Evolutionary conservation across 2,113 vertebrate genomes (phyloP).

Genomic region (Leptosomus discolor): DNA sequence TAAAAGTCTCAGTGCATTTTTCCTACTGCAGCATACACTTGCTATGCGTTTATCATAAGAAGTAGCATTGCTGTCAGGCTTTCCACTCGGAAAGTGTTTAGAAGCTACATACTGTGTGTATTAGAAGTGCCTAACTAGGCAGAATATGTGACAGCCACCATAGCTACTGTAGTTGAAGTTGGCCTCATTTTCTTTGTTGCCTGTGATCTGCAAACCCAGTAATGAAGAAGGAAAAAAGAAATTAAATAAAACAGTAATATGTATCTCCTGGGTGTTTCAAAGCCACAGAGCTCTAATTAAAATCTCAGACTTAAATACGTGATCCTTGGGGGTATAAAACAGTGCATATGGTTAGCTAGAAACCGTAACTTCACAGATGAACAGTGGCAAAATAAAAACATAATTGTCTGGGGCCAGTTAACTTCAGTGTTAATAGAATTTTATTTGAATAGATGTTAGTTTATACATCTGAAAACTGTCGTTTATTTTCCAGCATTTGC

Average conservation of each 20-base stretch:
- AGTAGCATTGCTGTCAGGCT: background rate
- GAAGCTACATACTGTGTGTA: background rate
- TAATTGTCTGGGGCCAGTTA: background rate
- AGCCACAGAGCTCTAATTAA: slow-evolving; percentile 31
- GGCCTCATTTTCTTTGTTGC: slow-evolving; percentile 30
- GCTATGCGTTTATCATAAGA: background rate
- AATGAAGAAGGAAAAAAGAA: slow-evolving; percentile 11
- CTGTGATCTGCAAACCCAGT: slow-evolving; percentile 12
- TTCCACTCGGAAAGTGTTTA: background rate
- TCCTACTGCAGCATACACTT: background rate
- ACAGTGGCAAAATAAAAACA: background rate
- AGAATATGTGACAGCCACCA: background rate
- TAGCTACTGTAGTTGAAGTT: background rate
- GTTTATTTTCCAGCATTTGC: background rate
- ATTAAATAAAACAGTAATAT: background rate
- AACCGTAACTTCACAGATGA: background rate
- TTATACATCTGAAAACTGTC: background rate
- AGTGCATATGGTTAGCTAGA: background rate
- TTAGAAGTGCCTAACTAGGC: background rate
- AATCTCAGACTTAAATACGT: slow-evolving; percentile 2
- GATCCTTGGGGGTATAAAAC: background rate
- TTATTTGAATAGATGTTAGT: background rate
- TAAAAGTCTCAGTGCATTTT: background rate
- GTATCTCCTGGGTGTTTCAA: slow-evolving; percentile 12
- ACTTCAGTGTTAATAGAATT: background rate